Evolutionary conservation across 2,113 vertebrate genomes (phyloP), one percentile per base, ranked within the genome.

Genomic region (Nicator chloris): DNA sequence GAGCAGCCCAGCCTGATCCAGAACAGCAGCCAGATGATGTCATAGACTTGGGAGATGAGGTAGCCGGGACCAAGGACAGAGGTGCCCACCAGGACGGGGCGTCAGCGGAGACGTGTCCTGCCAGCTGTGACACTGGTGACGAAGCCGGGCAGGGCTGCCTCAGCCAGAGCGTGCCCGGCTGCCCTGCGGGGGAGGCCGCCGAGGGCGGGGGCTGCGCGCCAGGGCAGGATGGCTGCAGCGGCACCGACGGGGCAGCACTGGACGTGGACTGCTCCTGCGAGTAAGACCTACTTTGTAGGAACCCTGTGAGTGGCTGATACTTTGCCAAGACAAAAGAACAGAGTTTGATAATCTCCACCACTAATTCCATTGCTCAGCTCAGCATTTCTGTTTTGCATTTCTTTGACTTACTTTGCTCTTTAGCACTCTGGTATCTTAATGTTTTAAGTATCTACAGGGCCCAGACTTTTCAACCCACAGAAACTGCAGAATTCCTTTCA

Each of bases 21-120:
- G 93, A 93, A n/a, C 89, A 94, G 81, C 97, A 76, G 66, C 84
- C 50, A 37, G 88, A 85, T 4, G 44, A 87, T 3, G 77, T 95
- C 51, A 85, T 91, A 96, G 95, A 94, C 59, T 77, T 77, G 77
- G 88, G 80, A 23, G 84, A 66, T 2, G 88, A 91, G 44, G 77
- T n/a, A 8, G 9, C 88, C 1, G 79, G 78, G 27, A 82, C 77
- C 72, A 16, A 69, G 6, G 42, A 59, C n/a, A 40, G 30, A 27
- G 64, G 68, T 8, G 17, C 26, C 51, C 84, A 30, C 3, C 87
- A 64, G 0, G 21, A 59, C 1, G 24, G 92, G 57, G 61, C 4
- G 0, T 35, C 66, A 2, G 92, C 57, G 3, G 96, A 91, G 64
- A 68, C 63, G 3, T 39, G 77, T 65, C 78, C 84, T 40, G 85